These are phyloP conservation scores for Eubucco bourcierii DNA, from an alignment of 2,113 vertebrate genomes.

Conservation along the genomic window DNA sequence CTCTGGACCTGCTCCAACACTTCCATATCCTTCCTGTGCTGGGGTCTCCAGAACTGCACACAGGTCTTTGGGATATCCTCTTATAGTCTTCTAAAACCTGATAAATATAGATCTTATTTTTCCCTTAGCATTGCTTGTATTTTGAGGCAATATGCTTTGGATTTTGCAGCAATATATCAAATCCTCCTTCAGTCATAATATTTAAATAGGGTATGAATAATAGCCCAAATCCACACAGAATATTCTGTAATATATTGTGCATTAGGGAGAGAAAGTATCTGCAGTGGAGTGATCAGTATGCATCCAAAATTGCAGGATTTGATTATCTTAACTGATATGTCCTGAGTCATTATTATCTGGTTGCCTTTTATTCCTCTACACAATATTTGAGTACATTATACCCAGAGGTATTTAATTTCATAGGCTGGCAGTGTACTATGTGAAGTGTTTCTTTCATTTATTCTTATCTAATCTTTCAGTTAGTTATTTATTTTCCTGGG, in stretches of 20 bases:
- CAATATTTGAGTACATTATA: not conserved
- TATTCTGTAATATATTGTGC: not conserved
- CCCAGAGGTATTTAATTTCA: constrained; percentile 23
- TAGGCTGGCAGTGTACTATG: not conserved
- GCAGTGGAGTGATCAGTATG: not conserved
- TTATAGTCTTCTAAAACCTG: not conserved
- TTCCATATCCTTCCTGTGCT: too few species aligned
- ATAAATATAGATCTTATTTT: not conserved
- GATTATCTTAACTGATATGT: constrained; percentile 1
- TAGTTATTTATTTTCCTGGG: constrained; percentile 23
- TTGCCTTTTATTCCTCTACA: not conserved
- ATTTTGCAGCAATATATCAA: not conserved
- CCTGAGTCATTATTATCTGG: not conserved
- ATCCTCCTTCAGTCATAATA: not conserved
- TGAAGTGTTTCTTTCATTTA: constrained; percentile 49
- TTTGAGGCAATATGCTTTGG: not conserved
- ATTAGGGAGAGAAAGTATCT: not conserved
- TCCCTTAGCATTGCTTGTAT: not conserved
- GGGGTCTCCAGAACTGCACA: too few species aligned
- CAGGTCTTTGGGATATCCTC: not conserved
- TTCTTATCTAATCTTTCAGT: not conserved
- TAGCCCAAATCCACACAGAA: not conserved
- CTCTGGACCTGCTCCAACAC: too few species aligned
- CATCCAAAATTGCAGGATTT: not conserved
- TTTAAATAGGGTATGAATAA: not conserved